Conservation (phyloP, 1,140 invertebrate species). For the Coelopa frigida region DNA sequence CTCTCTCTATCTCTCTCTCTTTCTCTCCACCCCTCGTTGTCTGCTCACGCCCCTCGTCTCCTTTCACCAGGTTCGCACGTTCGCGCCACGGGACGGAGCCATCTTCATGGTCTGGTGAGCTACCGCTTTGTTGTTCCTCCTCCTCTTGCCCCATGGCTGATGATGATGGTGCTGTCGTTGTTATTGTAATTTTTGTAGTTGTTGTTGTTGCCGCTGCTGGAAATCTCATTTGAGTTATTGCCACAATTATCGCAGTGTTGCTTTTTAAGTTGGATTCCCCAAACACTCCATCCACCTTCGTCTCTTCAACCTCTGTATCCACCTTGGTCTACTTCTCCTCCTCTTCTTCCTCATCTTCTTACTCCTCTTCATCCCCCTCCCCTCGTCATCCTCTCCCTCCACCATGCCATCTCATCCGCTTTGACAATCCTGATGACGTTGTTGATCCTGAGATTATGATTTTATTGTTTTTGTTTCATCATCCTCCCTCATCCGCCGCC, state of each 20-base stretch:
- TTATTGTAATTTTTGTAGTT: slow-evolving; percentile 1
- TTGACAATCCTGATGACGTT: slow-evolving; percentile 43
- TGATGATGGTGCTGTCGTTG: slow-evolving; percentile 17
- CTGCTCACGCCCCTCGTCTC: slow-evolving; percentile 2
- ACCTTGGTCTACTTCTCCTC: neutral
- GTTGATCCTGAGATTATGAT: slow-evolving; percentile 45
- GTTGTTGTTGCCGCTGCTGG: slow-evolving; percentile 7
- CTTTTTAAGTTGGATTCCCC: neutral
- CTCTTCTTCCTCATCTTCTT: slow-evolving; percentile 1
- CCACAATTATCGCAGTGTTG: slow-evolving; percentile 33
- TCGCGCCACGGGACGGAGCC: neutral
- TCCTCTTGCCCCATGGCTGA: slow-evolving; percentile 32
- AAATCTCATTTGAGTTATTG: slow-evolving; percentile 46
- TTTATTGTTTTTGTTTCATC: slow-evolving; percentile 24
- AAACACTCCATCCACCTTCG: neutral
- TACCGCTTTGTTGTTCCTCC: neutral
- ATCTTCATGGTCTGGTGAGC: neutral
- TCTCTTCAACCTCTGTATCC: neutral
- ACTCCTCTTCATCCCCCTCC: slow-evolving; percentile 1
- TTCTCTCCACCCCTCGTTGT: neutral
- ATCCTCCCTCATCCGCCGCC: too few species aligned
- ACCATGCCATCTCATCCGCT: slow-evolving; percentile 19
- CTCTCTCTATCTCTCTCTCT: neutral
- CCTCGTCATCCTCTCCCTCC: neutral
- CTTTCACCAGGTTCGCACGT: neutral